Base-by-base conservation (phyloP, 2,797 vertebrate genomes). In the Typhlichthys subterraneus region DNA sequence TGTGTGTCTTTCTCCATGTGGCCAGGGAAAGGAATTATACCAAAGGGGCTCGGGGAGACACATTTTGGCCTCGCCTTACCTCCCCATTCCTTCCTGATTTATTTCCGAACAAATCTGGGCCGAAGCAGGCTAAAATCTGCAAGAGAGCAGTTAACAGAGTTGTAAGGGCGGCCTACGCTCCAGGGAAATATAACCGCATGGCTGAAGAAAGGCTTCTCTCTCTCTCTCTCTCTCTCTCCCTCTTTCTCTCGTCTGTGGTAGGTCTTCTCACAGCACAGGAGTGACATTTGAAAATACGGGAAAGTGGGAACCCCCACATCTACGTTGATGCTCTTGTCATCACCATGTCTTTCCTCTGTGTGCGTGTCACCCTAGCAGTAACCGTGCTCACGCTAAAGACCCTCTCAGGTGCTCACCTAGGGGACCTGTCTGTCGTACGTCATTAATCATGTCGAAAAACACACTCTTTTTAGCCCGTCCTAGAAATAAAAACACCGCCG, bases 141-240 rank as follows among this genome's bases (percentile, higher is more conserved):
- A 67, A 77, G 72, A 77, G 76, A 85, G 84, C 82, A 86, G 85
- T 91, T 90, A 91, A 91, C 91, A 76, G 87, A 90, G 84, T 85
- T 83, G 78, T 90, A 86, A 88, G 80, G 86, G 79, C 69, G 76
- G 76, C 79, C 71, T 73, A 75, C 65, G 77, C 87, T 88, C 85
- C 59, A 58, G 90, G 89, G 88, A 88, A 86, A 88, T 90, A 88
- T 84, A 85, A 88, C 72, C 65, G 68, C 66, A 75, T 73, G 72
- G 73, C 79, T 87, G 76, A 76, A 79, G 51, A 83, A 85, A 72
- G 66, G 75, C 75, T 51, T 75, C 31, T 33, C 69, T 71, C 59
- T 49, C 19, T 74, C 58, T 56, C 33, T 63, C 66, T 9, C 15
- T 19, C 17, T 48, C 46, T n/a, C 6, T 48, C 46, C 2, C 13